Evolutionary conservation across 2,888 invertebrate species (phyloP).

Genomic region (Hirtodrosophila histrioides): DNA sequence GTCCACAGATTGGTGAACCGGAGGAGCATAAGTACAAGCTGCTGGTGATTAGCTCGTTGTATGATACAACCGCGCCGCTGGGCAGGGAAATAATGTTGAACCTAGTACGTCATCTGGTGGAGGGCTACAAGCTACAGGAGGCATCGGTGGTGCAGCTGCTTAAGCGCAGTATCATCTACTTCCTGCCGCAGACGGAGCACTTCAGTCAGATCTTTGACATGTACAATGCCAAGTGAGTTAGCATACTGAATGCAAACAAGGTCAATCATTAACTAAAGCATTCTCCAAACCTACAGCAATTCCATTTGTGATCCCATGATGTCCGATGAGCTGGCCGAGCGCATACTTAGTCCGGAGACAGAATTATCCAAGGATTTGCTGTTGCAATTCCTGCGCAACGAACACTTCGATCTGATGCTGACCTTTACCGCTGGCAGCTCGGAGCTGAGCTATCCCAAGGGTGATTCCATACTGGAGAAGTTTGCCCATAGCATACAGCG

Average conservation of each 20-base stretch:
- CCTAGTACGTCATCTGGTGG: conserved; percentile 91
- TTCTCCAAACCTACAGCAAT: conserved; percentile 54
- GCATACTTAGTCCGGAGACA: conserved; percentile 85
- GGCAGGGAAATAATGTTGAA: conserved; percentile 93
- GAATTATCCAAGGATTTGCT: conserved; percentile 85
- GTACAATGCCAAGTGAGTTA: conserved; percentile 79
- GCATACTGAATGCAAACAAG: too few relatives aligned
- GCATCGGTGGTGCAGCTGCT: conserved; percentile 88
- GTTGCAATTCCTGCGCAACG: conserved; percentile 87
- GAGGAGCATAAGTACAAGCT: conserved; percentile 93
- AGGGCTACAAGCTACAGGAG: conserved; percentile 89
- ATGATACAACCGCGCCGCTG: conserved; percentile 90
- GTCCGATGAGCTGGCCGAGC: conserved; percentile 88
- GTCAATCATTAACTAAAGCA: too few relatives aligned
- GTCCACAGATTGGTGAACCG: conserved; percentile 88
- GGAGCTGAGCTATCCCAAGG: conserved; percentile 85
- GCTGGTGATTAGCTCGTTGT: conserved; percentile 92
- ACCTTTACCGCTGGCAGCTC: conserved; percentile 90
- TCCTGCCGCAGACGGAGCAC: conserved; percentile 87
- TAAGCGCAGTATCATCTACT: conserved; percentile 90
- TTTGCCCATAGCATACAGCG: conserved; percentile 79
- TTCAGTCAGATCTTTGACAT: conserved; percentile 73
- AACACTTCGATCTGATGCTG: conserved; percentile 89
- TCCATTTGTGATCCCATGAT: conserved; percentile 82
- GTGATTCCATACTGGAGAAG: conserved; percentile 77